Percentiles rank a stretch among this genome's conserved stretches.
Evolutionary conservation across 2,888 invertebrate species (phyloP).

Genomic region (Desoria tigrina): DNA sequence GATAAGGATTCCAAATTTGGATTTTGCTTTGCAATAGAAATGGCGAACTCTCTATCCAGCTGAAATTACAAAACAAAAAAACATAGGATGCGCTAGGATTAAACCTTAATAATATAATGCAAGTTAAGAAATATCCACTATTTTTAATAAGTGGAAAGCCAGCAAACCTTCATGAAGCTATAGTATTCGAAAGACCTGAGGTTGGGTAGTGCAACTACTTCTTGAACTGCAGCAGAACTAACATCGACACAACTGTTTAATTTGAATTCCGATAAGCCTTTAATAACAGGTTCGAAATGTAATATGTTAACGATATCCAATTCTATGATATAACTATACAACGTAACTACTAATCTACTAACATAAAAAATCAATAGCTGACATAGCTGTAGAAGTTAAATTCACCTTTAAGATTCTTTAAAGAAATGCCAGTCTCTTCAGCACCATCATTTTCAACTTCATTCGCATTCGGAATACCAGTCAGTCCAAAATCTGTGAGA

Average conservation of each 20-base stretch:
- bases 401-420: constrained; percentile 34
- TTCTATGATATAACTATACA: neutral
- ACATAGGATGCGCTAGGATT: too few species aligned
- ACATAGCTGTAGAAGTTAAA: too few species aligned
- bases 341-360: neutral
- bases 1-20: constrained; percentile 33
- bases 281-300: neutral
- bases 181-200: constrained; percentile 29
- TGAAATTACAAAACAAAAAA: constrained; percentile 15
- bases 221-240: constrained; percentile 14
- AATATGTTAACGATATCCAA: neutral
- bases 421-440: constrained; percentile 25
- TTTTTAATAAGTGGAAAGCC: neutral
- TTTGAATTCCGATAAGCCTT: constrained; percentile 30
- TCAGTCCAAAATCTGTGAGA: constrained; percentile 30
- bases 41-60: constrained; percentile 26
- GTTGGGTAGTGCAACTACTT: constrained; percentile 15
- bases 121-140: neutral
- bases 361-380: too few species aligned
- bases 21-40: constrained; percentile 31
- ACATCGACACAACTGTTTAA: constrained; percentile 33
- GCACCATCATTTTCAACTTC: neutral
- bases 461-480: constrained; percentile 20
- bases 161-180: constrained; percentile 13
- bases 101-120: neutral